Percentiles rank a stretch among this genome's conserved stretches.
These are phyloP conservation scores for Willowsia nigromaculata DNA, from an alignment of 2,888 invertebrate genomes.

Conservation along the genomic window DNA sequence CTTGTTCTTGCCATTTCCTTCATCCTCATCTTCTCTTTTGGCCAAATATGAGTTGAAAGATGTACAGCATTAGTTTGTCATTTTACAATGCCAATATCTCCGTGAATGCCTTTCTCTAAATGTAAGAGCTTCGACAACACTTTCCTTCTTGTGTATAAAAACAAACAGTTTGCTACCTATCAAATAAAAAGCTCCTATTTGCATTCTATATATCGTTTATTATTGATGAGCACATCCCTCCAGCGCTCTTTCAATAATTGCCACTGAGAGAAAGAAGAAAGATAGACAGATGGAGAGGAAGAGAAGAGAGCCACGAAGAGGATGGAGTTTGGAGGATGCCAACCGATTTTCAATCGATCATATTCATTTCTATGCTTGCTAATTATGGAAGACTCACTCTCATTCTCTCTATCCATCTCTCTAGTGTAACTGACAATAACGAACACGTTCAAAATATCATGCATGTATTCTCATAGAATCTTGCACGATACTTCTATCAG, in stretches of 20 bases:
- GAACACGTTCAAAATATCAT: background rate
- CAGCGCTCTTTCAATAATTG: conserved; percentile 16
- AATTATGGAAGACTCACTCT: conserved; percentile 55
- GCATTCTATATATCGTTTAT: background rate
- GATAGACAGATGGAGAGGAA: background rate
- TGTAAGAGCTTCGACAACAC: background rate
- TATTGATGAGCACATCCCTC: conserved; percentile 11
- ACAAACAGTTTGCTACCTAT: background rate
- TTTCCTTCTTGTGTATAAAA: background rate
- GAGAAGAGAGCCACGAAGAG: background rate
- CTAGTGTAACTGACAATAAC: background rate
- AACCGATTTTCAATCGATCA: conserved; percentile 71
- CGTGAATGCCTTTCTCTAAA: background rate
- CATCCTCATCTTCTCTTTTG: background rate
- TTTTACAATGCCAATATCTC: background rate
- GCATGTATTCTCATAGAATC: background rate
- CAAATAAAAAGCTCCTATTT: background rate
- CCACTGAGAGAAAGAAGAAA: background rate
- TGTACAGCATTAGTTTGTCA: background rate
- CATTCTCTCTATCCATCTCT: background rate
- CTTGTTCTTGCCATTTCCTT: conserved; percentile 3
- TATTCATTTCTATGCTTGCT: conserved; percentile 65
- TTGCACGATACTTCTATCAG: background rate
- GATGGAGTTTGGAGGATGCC: conserved; percentile 7
- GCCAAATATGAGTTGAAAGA: conserved; percentile 2